Base-by-base conservation (phyloP, 2,113 vertebrate species). In the Chlorodrepanis virens region DNA sequence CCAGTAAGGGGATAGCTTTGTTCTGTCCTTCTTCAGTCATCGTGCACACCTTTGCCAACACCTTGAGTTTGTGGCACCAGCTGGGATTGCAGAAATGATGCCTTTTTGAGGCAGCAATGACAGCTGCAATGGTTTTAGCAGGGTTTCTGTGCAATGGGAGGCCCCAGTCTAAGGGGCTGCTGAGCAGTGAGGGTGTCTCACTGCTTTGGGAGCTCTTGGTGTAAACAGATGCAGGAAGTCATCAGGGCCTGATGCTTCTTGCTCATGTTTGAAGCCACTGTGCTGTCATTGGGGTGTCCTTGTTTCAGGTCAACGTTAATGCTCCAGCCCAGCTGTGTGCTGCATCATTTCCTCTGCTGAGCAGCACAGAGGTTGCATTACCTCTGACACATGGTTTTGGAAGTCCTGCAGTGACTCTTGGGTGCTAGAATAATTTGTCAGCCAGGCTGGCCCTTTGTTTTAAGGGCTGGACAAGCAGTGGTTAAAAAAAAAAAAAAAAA, bases 141-240 rank as follows among this genome's bases (percentile, higher is more conserved):
- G 40, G 7, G 14, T 77, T 84, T 60, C 56, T 71, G 60, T 13
- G 4, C 35, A 14, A 11, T 33, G 31, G 20, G 31, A 87, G 33
- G 37, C n/a, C 60, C 42, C 0, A 0, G 87, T 59, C 72, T 77
- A 45, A 44, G 0, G 0, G 28, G 14, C 53, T 78, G 60, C 83
- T 89, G 69, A 71, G 69, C 31, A 82, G 5, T 10, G 20, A 93
- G 53, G 40, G 11, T 65, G 14, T 79, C 59, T 82, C 28, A 6
- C 39, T 84, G 15, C 57, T 59, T 47, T 1, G 4, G 42, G 33
- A 90, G 63, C n/a, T 67, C 13, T 40, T 69, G 14, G 18, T 77
- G 39, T 23, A n/a, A 82, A 27, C 35, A 39, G 20, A 33, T 53
- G 25, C 42, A 70, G 67, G 63, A 93, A 90, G 28, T 35, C 50